Base-by-base conservation (phyloP, 2,797 vertebrate species). In the Gambusia yucatana region DNA sequence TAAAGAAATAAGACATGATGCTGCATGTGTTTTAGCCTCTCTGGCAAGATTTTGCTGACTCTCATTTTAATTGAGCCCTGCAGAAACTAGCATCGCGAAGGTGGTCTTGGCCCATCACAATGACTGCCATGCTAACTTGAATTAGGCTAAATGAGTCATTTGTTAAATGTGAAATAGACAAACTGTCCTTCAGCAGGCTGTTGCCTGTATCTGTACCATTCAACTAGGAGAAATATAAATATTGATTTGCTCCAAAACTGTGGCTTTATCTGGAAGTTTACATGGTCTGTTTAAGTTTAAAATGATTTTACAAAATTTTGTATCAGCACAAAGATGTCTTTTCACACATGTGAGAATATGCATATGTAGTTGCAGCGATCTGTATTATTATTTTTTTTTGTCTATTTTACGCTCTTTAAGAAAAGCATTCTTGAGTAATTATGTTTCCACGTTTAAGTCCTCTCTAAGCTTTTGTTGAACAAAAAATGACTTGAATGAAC, bases 101-200 rank as follows among this genome's bases (percentile, higher is more conserved):
- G 30, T 59, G 30, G 72, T 72, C 33, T 73, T 55, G 39, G 71
- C 30, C 20, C 43, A 50, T 20, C 52, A 47, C 52, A 80, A 36
- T 76, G 44, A 70, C 50, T 73, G 69, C 47, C 74, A 67, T 63
- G 67, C 75, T 69, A 71, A 75, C 52, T 72, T 63, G 73, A 78
- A 82, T 81, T 77, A 76, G 61, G 17, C 69, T 80, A 57, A 82
- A 75, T 76, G 73, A 75, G 67, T 76, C 78, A 69, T 76, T 57
- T 71, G 48, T 72, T 36, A 48, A 79, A 52, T 11, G n/a, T 79
- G 76, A 44, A 77, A 70, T 77, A 17, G 33, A 69, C 77, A 75
- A 73, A 46, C 55, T 79, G 72, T 63, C 46, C 48, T 75, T 76
- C 2, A 69, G 81, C 63, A 55, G 33, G 73, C 69, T 55, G 57